Base-by-base conservation (phyloP, 92 coral and sea anemone genomes). In the Anthopleura xanthogrammica region DNA sequence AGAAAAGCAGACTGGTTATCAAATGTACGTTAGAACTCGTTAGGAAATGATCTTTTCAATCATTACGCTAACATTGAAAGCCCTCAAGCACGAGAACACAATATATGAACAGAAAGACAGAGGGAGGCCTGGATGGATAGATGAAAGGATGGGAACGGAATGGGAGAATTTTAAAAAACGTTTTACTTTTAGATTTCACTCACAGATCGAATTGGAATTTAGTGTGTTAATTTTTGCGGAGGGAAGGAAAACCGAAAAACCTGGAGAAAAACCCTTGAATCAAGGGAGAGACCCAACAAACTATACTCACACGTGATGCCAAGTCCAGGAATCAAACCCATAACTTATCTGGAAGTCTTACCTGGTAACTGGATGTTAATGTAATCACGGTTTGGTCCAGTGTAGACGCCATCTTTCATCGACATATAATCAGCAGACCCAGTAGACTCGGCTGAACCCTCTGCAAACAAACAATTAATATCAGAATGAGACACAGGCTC, bases 311-410 rank as follows among this genome's bases (percentile, higher is more conserved):
- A 58, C 14, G 13, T 9, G 9, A 43, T 7, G 50, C 2, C 50
- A 7, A 43, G 6, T 46, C 7, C 50, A 4, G 9, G 50, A 9
- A 9, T 46, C 4, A 29, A 29, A 29, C 36, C 36, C 36, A 29
- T 29, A 0, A 29, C 36, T 29, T 29, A 29, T 29, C 36, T 29
- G 36, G 36, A 0, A 29, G 50, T 17, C 65, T 7, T 71, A 81
- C 84, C 77, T 81, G 88, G 88, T 78, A 85, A 16, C 36, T 72
- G 78, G 23, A 85, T 85, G 88, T 85, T 85, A 82, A 85, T 85
- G 83, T 85, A 85, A 0, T 75, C 82, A 39, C 71, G 80, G 46
- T 56, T 19, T 41, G 87, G 77, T 2, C 57, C 74, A 8, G 3
- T 68, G 41, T 42, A 42, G 36, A 11, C 76, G 24, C 56, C 55